These are phyloP conservation scores for Pteronotus mesoamericanus DNA, from an alignment of 2,797 vertebrate species.

Conservation along the genomic window DNA sequence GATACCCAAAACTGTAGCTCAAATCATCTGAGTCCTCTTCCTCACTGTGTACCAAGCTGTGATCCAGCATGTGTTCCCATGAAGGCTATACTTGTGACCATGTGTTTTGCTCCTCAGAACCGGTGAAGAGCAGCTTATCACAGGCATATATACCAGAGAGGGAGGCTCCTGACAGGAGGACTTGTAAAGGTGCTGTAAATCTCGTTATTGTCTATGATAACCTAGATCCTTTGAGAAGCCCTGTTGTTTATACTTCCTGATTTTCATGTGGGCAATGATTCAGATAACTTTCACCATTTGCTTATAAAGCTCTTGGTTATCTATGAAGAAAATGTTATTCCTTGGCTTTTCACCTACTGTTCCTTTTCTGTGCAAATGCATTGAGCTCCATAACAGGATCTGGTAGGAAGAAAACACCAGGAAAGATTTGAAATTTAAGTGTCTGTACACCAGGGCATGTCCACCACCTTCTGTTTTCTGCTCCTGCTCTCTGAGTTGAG, in stretches of 20 bases:
- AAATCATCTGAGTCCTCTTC: not conserved
- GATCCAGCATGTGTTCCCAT: rapidly evolving
- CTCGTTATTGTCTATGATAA: not conserved
- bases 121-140: not conserved
- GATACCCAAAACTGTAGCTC: not conserved
- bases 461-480: not conserved
- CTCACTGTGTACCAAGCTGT: not conserved
- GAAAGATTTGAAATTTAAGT: not conserved
- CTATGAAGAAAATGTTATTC: not conserved
- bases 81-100: too few relatives aligned
- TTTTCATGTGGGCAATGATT: not conserved
- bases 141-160: not conserved
- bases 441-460: not conserved
- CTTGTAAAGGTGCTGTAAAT: rapidly evolving
- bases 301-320: not conserved
- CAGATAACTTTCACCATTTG: not conserved
- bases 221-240: not conserved
- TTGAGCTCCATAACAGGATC: not conserved
- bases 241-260: not conserved
- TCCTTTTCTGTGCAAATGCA: not conserved
- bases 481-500: not conserved
- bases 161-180: too few relatives aligned
- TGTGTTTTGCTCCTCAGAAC: not conserved
- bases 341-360: rapidly evolving
- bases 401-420: not conserved